Evolutionary conservation across 2,888 invertebrate species (phyloP), one percentile per base, ranked within the genome.

Genomic region (Iphiclides podalirius): DNA sequence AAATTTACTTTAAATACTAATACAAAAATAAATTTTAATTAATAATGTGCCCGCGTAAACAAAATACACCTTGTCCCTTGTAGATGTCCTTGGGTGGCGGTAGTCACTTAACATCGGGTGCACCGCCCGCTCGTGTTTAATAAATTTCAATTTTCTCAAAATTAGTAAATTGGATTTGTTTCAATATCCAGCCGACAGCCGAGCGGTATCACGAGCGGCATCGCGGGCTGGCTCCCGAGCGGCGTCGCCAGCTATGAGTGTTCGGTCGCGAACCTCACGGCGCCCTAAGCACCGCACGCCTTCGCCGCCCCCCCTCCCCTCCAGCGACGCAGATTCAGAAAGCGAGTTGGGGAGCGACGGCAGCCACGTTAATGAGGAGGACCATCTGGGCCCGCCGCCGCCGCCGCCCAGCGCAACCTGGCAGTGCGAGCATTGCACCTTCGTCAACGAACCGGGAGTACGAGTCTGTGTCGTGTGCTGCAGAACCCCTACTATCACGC

Each of bases 401-500:
- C 84, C 88, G 1, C 86, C 90, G 9, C 91, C 92, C 0, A 81
- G 75, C 31, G 82, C 90, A 9, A 85, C 91, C 47, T 97, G 97
- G 97, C 93, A 95, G 57, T 97, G 97, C 74, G 95, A 96, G 67
- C 95, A 96, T 67, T 97, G 97, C 71, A 97, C 97, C 0, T 96
- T 93, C 71, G 94, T 96, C 1, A 97, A 97, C 71, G 93, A 94
- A 53, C 85, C 94, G 0, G 94, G 93, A 13, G 92, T 93, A 0
- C 92, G 93, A 61, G 94, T 97, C 31, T 97, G 97, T 70, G 90
- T 91, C 9, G 92, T 97, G 42, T 97, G 97, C 71, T 97, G 96
- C 68, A 96, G 96, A 71, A 97, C 97, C 0, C 92, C 92, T 0
- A 90, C 90, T 8, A 70, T 77, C 7, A 75, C 71, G 33, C 75